Conservation (phyloP, 2,888 invertebrate genomes). For the Lasiommata megera region DNA sequence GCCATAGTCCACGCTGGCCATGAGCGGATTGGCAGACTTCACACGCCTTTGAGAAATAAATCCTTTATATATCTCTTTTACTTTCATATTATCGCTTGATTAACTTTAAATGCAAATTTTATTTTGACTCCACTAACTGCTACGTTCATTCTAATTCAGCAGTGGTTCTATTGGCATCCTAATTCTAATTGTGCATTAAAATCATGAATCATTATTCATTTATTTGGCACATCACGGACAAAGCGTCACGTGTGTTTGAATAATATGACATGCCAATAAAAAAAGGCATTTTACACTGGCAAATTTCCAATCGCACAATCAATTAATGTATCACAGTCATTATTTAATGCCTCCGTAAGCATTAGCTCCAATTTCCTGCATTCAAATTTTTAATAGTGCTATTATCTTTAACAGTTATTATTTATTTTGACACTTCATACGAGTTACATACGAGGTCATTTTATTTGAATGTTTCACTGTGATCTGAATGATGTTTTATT, state of each 20-base stretch:
- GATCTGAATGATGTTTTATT: too few species aligned
- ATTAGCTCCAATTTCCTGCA: slow-evolving; percentile 20
- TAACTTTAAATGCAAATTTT: too few species aligned
- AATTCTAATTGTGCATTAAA: not conserved
- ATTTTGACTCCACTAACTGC: too few species aligned
- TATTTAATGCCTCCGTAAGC: slow-evolving; percentile 15
- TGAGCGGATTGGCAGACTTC: too few species aligned
- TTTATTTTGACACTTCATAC: slow-evolving; percentile 25
- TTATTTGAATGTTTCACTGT: slow-evolving; percentile 1
- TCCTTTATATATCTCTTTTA: too few species aligned
- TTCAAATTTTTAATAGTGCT: slow-evolving; percentile 14
- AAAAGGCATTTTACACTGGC: slow-evolving; percentile 1
- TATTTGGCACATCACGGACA: slow-evolving; percentile 12
- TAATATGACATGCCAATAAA: not conserved
- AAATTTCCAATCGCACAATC: not conserved
- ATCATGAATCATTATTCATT: slow-evolving; percentile 10
- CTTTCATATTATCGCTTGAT: too few species aligned
- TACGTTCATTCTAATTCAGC: too few species aligned
- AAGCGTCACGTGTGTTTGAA: not conserved
- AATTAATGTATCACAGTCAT: slow-evolving; percentile 6
- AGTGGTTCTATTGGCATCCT: not conserved
- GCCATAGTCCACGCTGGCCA: too few species aligned
- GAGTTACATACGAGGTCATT: not conserved
- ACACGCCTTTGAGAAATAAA: too few species aligned
- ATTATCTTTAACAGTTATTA: slow-evolving; percentile 40